A percentile compares a stretch with the other conserved stretches of the same genome.
These are phyloP conservation scores for Talpa occidentalis DNA, from an alignment of 2,113 vertebrate species.

Conservation along the genomic window DNA sequence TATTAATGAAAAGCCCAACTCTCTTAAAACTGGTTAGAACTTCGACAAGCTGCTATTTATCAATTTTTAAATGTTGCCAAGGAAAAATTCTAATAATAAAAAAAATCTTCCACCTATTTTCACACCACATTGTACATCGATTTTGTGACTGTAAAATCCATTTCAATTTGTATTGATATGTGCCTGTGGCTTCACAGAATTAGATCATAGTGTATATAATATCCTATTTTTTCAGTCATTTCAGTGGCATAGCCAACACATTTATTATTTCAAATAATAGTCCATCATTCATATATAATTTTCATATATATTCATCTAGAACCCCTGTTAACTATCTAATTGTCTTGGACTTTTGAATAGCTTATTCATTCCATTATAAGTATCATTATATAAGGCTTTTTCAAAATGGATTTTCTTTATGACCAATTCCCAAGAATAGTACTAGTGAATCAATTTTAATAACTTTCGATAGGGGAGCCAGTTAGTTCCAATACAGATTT, in stretches of 20 bases:
- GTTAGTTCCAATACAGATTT: neutral
- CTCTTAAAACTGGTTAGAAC: neutral
- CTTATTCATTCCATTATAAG: neutral
- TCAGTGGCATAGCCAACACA: neutral
- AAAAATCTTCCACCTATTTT: neutral
- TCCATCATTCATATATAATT: neutral
- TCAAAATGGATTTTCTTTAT: neutral
- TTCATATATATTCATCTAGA: neutral
- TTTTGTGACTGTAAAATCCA: neutral
- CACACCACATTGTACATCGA: neutral
- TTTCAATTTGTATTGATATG: neutral
- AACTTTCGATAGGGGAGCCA: neutral
- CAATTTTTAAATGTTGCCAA: neutral
- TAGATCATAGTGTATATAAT: neutral
- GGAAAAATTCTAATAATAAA: neutral
- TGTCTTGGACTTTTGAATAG: neutral
- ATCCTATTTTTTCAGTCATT: neutral
- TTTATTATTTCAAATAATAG: constrained; percentile 23
- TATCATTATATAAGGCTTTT: neutral
- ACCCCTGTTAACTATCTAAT: neutral
- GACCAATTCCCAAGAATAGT: neutral
- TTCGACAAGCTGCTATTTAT: neutral
- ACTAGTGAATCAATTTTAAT: neutral
- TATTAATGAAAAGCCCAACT: neutral
- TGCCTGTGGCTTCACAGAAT: neutral